Base-by-base conservation (phyloP, 2,113 vertebrate genomes). In the Pyrgilauda ruficollis region DNA sequence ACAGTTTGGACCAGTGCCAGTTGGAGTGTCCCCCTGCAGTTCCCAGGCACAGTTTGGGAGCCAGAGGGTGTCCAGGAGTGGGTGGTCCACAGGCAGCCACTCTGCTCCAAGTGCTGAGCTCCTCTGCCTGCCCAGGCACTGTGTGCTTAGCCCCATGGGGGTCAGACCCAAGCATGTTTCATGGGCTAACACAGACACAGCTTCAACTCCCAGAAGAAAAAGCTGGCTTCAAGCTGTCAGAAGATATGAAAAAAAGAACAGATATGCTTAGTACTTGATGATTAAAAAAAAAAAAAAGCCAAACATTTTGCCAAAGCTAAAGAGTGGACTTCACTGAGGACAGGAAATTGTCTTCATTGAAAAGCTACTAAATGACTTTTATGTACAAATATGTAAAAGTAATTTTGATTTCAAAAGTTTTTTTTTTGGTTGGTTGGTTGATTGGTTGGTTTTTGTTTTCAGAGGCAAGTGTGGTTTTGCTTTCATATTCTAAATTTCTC, bases 201-300 rank as follows among this genome's bases (percentile, higher is more conserved):
- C 23, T 72, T 86, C 85, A 90, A 69, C 8, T 76, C 37, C 55
- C 85, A 78, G 59, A 62, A 88, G 67, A 84, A 88, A 93, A 90
- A 77, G 1, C 12, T 86, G 59, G 49, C 31, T 92, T 90, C 72
- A 90, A 84, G 21, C 23, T 77, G 35, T 63, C 72, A 89, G 61
- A 89, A 81, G 44, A 86, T 55, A 73, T 16, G 24, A 69, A 73
- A 89, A 93, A 93, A 92, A 80, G 14, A 55, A 23, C 20, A 86
- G 64, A 81, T 46, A 64, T 59, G n/a, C 55, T 84, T 47, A 67
- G 43, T 35, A 84, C 21, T 52, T 31, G 20, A 55, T 68, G 39
- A 81, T 22, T 33, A 5, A 7, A 14, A 58, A 58, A 49, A 47
- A 31, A 41, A 87, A 37, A 74, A n/a, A 43, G 2, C 21, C 6